Evolutionary conservation across 37 sponge, comb jelly and placozoan species (phyloP), one percentile per base, ranked within the genome.

Genomic region (Cladorhizidae sp.): DNA sequence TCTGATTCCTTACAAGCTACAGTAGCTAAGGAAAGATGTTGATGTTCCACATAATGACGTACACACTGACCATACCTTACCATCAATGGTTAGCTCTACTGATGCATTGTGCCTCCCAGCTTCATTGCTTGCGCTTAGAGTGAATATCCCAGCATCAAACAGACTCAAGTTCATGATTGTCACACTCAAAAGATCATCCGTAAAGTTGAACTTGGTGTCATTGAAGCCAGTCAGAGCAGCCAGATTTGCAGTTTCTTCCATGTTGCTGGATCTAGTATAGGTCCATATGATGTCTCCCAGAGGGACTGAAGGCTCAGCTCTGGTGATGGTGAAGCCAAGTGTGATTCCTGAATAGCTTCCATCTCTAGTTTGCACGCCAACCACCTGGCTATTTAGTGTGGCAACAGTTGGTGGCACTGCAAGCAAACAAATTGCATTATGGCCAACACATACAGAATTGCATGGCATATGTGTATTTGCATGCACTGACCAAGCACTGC

Each of bases 131-230:
- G 59, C 82, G 59, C 31, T 43, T 25, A 72, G 72, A 15, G 82
- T 72, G 38, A 71, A 82, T 22, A 37, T 22, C 26, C 58, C 73
- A 62, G 42, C 63, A 59, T 82, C 82, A 73, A 62, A 59, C 26
- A 70, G 49, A 15, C 32, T 32, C 37, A 70, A 1, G 32, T 70
- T 70, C n/a, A 2, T 11, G 21, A 80, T 70, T 1, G 58, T 54
- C 73, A 73, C 25, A 20, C 21, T 31, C 28, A 22, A 25, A 5
- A 23, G 51, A 7, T 73, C 52, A 2, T 0, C 9, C 9, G 52
- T 32, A n/a, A 73, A 51, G 23, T 23, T 28, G 8, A 41, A 73
- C 31, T 51, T 45, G 7, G 54, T 31, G 32, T 51, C 54, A 51
- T 32, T 50, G 25, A n/a, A n/a, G 23, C 15, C 72, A 7, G 25